These are phyloP conservation scores for Amiota communis DNA, from an alignment of 2,888 invertebrate species.

Conservation along the genomic window DNA sequence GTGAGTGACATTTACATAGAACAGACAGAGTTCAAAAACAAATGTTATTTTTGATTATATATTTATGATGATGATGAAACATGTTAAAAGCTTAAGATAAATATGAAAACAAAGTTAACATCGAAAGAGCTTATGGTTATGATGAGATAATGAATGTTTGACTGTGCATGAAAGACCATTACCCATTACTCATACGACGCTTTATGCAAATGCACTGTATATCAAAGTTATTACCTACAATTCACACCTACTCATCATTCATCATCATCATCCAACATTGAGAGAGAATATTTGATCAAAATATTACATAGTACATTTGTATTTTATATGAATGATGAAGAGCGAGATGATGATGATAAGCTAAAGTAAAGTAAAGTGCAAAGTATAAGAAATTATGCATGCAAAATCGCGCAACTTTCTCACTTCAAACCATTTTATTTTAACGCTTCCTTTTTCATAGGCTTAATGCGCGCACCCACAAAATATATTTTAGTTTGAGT, in stretches of 20 bases:
- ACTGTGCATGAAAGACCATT: background rate
- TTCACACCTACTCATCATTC: background rate
- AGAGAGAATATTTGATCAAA: slow-evolving; percentile 22
- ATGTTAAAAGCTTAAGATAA: too few species aligned
- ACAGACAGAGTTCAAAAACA: too few species aligned
- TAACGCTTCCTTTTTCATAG: slow-evolving; percentile 8
- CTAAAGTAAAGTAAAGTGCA: slow-evolving; percentile 16
- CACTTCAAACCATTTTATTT: slow-evolving; percentile 1
- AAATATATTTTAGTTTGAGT: background rate
- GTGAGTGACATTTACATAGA: too few species aligned
- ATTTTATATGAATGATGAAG: background rate
- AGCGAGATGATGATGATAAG: background rate
- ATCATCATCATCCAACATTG: background rate
- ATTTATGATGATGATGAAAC: too few species aligned
- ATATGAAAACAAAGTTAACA: too few species aligned
- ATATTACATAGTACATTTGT: background rate
- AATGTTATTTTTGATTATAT: too few species aligned
- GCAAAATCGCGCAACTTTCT: slow-evolving; percentile 52
- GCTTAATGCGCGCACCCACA: slow-evolving; percentile 12
- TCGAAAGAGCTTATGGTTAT: too few species aligned
- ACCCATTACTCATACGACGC: slow-evolving; percentile 10
- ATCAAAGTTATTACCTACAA: too few species aligned
- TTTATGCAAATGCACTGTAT: slow-evolving; percentile 11
- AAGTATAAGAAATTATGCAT: slow-evolving; percentile 56
- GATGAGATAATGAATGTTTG: too few species aligned